Conservation (phyloP, 2,797 vertebrate species). For the Sebastes taczanowskii region DNA sequence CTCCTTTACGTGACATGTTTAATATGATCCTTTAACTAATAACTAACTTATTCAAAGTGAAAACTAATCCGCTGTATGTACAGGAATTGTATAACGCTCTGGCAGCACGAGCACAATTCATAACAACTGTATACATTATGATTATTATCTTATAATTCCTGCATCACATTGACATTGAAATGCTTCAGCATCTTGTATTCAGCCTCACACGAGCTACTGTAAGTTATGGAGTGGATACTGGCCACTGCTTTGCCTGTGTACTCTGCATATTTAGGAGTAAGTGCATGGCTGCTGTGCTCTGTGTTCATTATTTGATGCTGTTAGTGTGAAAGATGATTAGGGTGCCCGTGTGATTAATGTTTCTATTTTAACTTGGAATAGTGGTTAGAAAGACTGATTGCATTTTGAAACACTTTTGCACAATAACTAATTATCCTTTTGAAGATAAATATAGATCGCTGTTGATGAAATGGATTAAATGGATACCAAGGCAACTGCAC, state of each 20-base stretch:
- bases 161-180: background rate
- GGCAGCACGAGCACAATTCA: background rate
- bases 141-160: background rate
- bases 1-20: background rate
- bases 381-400: background rate
- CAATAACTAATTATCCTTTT: conserved; percentile 23
- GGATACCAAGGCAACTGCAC: conserved; percentile 11
- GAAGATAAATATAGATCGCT: conserved; percentile 13
- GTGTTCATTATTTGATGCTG: background rate
- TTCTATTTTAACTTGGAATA: background rate
- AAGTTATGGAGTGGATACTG: background rate
- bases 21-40: background rate
- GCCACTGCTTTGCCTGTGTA: background rate
- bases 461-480: conserved; percentile 34
- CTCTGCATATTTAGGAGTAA: background rate
- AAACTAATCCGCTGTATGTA: background rate
- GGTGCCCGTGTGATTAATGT: background rate
- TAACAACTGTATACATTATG: background rate
- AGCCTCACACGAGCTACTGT: background rate
- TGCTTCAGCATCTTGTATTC: background rate
- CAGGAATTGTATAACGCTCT: background rate
- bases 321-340: background rate
- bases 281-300: background rate
- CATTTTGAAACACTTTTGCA: background rate
- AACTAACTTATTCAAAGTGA: background rate